A percentile compares a stretch with the other conserved stretches of the same genome.
Evolutionary conservation across 1,140 invertebrate species (phyloP).

Genomic region (Phymorhynchus buccinoides): DNA sequence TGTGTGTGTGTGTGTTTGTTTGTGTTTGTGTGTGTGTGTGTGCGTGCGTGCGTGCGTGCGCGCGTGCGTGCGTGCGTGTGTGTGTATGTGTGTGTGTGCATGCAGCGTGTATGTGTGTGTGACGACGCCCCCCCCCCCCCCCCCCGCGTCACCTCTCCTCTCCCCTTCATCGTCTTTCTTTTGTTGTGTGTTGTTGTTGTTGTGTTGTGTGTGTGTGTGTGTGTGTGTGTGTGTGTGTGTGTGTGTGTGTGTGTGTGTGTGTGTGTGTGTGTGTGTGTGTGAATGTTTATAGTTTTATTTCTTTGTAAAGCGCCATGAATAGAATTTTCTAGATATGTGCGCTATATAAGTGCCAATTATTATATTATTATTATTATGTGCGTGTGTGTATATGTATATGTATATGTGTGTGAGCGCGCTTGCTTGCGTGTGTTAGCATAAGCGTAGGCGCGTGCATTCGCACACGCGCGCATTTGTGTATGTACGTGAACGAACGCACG

Average conservation of each 20-base stretch:
- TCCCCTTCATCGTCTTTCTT: too few species aligned
- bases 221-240: constrained; percentile 10
- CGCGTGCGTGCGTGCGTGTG: neutral
- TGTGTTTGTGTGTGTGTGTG: constrained; percentile 6
- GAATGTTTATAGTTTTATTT: neutral
- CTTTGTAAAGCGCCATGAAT: too few species aligned
- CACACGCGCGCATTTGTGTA: neutral
- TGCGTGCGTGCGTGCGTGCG: neutral
- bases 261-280: constrained; percentile 10
- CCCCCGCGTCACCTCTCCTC: too few species aligned
- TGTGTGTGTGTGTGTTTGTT: constrained; percentile 1
- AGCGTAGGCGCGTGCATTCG: neutral
- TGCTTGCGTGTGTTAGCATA: neutral
- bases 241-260: constrained; percentile 10
- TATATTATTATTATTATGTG: too few species aligned
- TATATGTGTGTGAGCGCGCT: neutral
- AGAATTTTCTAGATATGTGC: too few species aligned
- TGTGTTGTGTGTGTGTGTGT: neutral
- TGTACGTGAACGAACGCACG: too few species aligned
- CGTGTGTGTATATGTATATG: neutral
- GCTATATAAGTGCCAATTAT: too few species aligned
- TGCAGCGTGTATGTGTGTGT: neutral
- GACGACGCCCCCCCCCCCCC: too few species aligned
- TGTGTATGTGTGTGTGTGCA: neutral
- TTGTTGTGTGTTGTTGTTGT: neutral